phyloP scores from a whole-genome alignment of 2,888 invertebrate species.

The Cerastoderma edule region DNA sequence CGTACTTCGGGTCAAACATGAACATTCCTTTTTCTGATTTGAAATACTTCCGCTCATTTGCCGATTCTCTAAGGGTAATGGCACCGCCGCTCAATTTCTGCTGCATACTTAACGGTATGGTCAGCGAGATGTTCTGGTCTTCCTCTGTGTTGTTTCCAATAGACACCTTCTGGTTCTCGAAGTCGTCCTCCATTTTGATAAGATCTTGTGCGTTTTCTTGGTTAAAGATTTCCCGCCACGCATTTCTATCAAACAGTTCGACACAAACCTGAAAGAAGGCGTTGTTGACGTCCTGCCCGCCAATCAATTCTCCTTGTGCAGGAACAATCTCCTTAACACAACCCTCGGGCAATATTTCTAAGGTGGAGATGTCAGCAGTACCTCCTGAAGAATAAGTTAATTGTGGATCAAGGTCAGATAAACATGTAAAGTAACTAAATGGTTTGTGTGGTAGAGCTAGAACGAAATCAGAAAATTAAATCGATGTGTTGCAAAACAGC shows the following conservation, averaged over 20 bases:
- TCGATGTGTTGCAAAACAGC: too few species aligned
- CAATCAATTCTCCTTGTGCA: slow-evolving; percentile 23
- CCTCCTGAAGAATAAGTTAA: slow-evolving; percentile 37
- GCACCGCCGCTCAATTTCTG: background rate
- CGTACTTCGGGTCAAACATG: slow-evolving; percentile 22
- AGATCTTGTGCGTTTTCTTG: slow-evolving; percentile 23
- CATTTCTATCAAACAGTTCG: slow-evolving; percentile 33
- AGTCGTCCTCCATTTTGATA: slow-evolving; percentile 41
- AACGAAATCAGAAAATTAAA: too few species aligned
- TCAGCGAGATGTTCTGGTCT: slow-evolving; percentile 22
- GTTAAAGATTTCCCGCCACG: slow-evolving; percentile 21
- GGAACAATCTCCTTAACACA: slow-evolving; percentile 26
- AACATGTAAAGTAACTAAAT: too few species aligned
- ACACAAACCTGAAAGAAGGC: slow-evolving; percentile 35
- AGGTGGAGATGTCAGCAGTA: slow-evolving; percentile 39
- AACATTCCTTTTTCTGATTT: slow-evolving; percentile 6
- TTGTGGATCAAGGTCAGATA: too few species aligned
- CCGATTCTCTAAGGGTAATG: slow-evolving; percentile 7
- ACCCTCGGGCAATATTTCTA: slow-evolving; percentile 30
- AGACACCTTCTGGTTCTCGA: slow-evolving; percentile 43
- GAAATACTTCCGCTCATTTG: background rate
- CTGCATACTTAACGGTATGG: slow-evolving; percentile 13
- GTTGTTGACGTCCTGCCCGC: slow-evolving; percentile 42
- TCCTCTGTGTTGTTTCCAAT: slow-evolving; percentile 21
- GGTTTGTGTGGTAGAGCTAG: too few species aligned